Base-by-base conservation (phyloP, 1,140 invertebrate genomes). In the Nasonia vitripennis region DNA sequence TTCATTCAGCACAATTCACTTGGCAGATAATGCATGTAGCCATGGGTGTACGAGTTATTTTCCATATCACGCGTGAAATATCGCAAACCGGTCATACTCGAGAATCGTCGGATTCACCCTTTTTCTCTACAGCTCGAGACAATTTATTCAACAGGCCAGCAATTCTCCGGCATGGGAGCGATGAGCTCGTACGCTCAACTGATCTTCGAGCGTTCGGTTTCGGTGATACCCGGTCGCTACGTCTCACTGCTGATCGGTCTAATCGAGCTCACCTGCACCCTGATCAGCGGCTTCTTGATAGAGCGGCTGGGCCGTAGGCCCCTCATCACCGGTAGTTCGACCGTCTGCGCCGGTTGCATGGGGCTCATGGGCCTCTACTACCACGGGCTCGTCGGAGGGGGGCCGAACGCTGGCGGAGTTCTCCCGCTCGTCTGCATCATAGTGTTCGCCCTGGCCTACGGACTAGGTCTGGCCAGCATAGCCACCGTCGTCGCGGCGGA, bases 101-200 rank as follows among this genome's bases (percentile, higher is more conserved):
- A 27, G 27, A 27, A 27, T 27, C 27, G 27, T 27, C 27, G 27
- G 27, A 27, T 27, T 27, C 34, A 37, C 34, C 34, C 34, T 0
- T 37, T 37, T 37, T 37, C 3, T 70, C 20, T 70, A 23, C 27
- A 27, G 1, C 67, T 10, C 20, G 9, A 48, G 20, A 20, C 4
- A 27, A 27, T 7, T 45, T 45, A 4, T 34, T 51, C 45, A 20
- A 51, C 55, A 83, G 81, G 34, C 27, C 81, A 83, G 48, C 81
- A 83, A 14, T 83, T 83, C 31, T 83, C 81, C 27, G 51, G 81
- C 6, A 77, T 83, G 73, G 73, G n/a, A 14, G 75, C 37, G 4
- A 74, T 80, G 31, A 31, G 73, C 45, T 31, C 48, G 4, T 80
- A 80, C 51, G 31, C 51, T 5, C 79, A 68, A 27, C 45, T 81